Conservation (phyloP, 2,888 invertebrate genomes). For the Hemicrepidius hirtus region DNA sequence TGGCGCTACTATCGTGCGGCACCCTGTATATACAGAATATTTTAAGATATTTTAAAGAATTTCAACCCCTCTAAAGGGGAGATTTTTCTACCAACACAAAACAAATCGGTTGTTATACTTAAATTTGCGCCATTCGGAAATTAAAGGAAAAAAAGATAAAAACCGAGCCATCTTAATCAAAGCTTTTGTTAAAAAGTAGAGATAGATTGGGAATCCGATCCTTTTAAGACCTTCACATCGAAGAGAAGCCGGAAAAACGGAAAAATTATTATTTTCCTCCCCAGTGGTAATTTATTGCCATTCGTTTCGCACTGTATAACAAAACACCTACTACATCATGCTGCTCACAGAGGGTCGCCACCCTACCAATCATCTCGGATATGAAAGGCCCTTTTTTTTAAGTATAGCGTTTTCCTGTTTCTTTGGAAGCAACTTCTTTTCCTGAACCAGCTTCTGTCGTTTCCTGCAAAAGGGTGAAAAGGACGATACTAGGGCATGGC, state of each 20-base stretch:
- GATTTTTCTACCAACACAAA: no score
- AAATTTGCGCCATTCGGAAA: not conserved
- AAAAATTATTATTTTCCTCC: constrained; percentile 47
- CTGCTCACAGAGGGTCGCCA: constrained; percentile 50
- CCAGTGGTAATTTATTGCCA: constrained; percentile 48
- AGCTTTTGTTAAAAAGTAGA: constrained; percentile 24
- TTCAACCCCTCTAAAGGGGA: no score
- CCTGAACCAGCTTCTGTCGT: constrained; percentile 14
- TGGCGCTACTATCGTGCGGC: no score
- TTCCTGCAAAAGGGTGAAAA: constrained; percentile 25
- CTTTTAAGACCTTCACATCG: constrained; percentile 23
- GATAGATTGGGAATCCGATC: constrained; percentile 37
- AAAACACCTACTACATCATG: constrained; percentile 53
- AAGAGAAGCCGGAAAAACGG: constrained; percentile 39
- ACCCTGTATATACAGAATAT: no score
- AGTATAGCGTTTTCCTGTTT: constrained; percentile 31
- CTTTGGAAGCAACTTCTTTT: constrained; percentile 31
- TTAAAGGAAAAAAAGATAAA: not conserved
- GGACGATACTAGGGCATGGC: constrained; percentile 15
- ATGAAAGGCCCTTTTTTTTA: constrained; percentile 44
- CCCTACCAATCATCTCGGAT: constrained; percentile 50
- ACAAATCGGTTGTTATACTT: no score
- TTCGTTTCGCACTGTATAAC: constrained; percentile 54
- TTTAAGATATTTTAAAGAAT: no score
- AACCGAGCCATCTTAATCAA: constrained; percentile 33